Evolutionary conservation across 2,888 invertebrate species (phyloP).

Genomic region (Apocheima hispidaria): DNA sequence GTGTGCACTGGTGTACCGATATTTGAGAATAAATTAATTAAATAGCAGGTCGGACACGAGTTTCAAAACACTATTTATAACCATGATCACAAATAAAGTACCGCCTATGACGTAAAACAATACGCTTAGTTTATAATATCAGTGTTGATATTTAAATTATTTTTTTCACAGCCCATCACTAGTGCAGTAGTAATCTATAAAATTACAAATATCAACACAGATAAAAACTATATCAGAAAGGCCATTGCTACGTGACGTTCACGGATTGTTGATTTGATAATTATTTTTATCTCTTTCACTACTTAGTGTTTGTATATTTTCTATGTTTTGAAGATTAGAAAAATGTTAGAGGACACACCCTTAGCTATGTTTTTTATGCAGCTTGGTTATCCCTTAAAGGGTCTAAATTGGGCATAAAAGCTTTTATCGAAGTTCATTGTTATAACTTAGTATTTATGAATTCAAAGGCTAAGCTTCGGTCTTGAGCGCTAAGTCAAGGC

Average conservation of each 20-base stretch:
- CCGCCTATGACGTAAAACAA: too few relatives aligned
- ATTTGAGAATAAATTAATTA: too few relatives aligned
- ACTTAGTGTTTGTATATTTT: not conserved
- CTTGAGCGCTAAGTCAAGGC: too few relatives aligned
- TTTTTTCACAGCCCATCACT: conserved; percentile 23
- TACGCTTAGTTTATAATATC: not conserved
- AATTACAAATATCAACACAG: conserved; percentile 24
- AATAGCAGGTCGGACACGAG: too few relatives aligned
- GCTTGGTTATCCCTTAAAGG: too few relatives aligned
- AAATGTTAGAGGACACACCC: not conserved
- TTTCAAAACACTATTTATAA: too few relatives aligned
- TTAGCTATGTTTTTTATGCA: not conserved
- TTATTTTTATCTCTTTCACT: not conserved
- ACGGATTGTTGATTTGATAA: conserved; percentile 2
- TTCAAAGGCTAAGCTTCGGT: too few relatives aligned
- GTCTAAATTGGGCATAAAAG: too few relatives aligned
- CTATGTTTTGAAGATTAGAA: conserved; percentile 1
- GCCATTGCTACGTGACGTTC: conserved; percentile 22
- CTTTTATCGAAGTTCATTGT: too few relatives aligned
- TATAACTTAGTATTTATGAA: too few relatives aligned
- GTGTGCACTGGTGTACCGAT: too few relatives aligned
- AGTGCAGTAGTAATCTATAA: conserved; percentile 20
- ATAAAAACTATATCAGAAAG: conserved; percentile 33
- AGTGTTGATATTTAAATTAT: not conserved
- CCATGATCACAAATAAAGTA: too few relatives aligned